Base-by-base conservation (phyloP, 2,113 vertebrate species). In the Nettapus auritus region DNA sequence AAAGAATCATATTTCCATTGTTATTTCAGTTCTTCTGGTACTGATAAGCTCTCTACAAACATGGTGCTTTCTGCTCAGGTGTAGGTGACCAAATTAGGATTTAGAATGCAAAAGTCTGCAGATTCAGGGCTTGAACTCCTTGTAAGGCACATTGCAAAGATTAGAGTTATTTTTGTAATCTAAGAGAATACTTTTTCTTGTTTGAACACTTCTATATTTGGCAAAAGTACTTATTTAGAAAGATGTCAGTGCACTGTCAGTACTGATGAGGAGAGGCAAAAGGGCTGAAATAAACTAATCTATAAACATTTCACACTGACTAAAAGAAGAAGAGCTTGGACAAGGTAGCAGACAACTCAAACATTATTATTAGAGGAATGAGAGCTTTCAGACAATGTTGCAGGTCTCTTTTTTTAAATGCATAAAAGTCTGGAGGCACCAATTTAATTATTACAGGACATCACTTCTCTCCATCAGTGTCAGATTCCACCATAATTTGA, bases 11-110 rank as follows among this genome's bases (percentile, higher is more conserved):
- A 48, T 42, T 50, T 53, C 44, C 16, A 12, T 1, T 21, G 28
- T 13, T 29, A 46, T 17, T 64, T 22, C 8, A 40, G 21, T 28
- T 93, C 29, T 69, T 55, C 36, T 40, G 19, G 18, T 19, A 76
- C 23, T 10, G 59, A 60, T 25, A 79, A 48, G 28, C 31, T 46
- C 22, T 56, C 77, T 55, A 20, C 50, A 74, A 34, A 52, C 0
- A 1, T 18, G 16, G 31, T 34, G 31, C 56, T 29, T 29, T 53
- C 17, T 4, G 1, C 63, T 10, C 18, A 29, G 36, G 8, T 2
- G 5, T 3, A 13, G 21, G 2, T 48, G 34, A 40, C 11, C 0
- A 0, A 76, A 80, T 46, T 3, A 64, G 6, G 31, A 63, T 6
- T 70, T 36, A 36, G 36, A 9, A 28, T 33, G 21, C 29, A 53